These are phyloP conservation scores for Apaloderma vittatum DNA, from an alignment of 2,113 vertebrate genomes.

Conservation along the genomic window DNA sequence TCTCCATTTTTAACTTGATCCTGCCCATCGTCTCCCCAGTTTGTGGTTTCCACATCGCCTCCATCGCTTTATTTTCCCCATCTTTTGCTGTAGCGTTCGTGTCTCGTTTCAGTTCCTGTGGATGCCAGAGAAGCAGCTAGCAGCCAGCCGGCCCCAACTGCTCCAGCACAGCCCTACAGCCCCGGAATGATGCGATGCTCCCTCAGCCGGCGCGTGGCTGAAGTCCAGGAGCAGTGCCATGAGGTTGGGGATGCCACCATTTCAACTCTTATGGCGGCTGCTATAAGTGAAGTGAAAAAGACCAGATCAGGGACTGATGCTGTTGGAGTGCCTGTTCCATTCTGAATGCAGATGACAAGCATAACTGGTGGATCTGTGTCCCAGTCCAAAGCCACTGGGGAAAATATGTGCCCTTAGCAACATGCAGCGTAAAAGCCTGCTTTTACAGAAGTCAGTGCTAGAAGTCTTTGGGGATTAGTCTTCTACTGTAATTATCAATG, in stretches of 20 bases:
- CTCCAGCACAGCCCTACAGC: background rate
- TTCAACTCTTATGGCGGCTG: background rate
- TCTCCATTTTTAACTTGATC: background rate
- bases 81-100: background rate
- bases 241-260: background rate
- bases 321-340: background rate
- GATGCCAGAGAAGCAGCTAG: background rate
- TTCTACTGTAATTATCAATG: background rate
- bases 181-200: accelerated
- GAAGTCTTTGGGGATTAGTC: background rate
- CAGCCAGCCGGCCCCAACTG: background rate
- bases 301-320: background rate
- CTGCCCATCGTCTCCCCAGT: background rate
- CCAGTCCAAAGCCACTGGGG: background rate
- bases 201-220: background rate
- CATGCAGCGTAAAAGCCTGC: background rate
- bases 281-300: background rate
- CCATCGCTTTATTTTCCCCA: background rate
- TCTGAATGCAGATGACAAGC: background rate
- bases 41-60: background rate
- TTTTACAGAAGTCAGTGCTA: background rate
- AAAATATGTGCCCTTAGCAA: background rate
- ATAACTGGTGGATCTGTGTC: background rate
- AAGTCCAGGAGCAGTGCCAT: background rate
- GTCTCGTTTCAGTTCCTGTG: background rate